These are phyloP conservation scores for Takifugu bimaculatus DNA, from an alignment of 2,113 vertebrate species.

Conservation along the genomic window DNA sequence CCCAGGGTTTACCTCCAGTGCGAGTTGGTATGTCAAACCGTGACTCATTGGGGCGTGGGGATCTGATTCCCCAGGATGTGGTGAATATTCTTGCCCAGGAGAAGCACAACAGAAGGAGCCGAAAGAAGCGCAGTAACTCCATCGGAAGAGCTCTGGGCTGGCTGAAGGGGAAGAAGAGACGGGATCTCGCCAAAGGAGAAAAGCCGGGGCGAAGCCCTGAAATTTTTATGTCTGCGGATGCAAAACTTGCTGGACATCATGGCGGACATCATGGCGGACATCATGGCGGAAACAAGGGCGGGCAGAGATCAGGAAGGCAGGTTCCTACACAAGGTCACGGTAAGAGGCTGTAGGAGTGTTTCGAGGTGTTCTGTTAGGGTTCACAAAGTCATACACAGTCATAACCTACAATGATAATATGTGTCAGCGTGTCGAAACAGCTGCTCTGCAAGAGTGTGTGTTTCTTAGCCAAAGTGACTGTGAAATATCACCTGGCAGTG, in stretches of 20 bases:
- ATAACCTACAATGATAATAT: too few species aligned
- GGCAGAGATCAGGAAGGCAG: slow-evolving; percentile 45
- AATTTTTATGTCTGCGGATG: slow-evolving; percentile 55
- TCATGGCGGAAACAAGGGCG: slow-evolving; percentile 48
- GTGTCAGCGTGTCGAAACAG: too few species aligned
- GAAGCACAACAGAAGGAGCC: slow-evolving; percentile 64
- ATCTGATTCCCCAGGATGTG: slow-evolving; percentile 77
- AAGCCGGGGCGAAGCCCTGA: slow-evolving; percentile 58
- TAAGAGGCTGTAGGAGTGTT: slow-evolving; percentile 31
- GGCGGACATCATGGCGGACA: slow-evolving; percentile 24
- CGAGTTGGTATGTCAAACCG: slow-evolving; percentile 71
- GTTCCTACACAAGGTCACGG: slow-evolving; percentile 51
- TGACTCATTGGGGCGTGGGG: slow-evolving; percentile 70
- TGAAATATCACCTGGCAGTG: too few species aligned
- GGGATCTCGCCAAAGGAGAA: slow-evolving; percentile 44
- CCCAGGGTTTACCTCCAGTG: slow-evolving; percentile 42
- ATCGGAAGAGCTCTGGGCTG: slow-evolving; percentile 60
- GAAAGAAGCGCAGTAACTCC: slow-evolving; percentile 71
- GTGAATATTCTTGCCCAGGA: slow-evolving; percentile 74
- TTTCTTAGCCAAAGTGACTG: too few species aligned
- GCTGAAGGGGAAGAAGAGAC: slow-evolving; percentile 69
- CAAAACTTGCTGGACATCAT: slow-evolving; percentile 24
- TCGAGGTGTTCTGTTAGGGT: not conserved
- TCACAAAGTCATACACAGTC: too few species aligned
- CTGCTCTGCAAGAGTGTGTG: too few species aligned